These are phyloP conservation scores for Dorcus hopei DNA, from an alignment of 2,888 invertebrate genomes.

Conservation along the genomic window DNA sequence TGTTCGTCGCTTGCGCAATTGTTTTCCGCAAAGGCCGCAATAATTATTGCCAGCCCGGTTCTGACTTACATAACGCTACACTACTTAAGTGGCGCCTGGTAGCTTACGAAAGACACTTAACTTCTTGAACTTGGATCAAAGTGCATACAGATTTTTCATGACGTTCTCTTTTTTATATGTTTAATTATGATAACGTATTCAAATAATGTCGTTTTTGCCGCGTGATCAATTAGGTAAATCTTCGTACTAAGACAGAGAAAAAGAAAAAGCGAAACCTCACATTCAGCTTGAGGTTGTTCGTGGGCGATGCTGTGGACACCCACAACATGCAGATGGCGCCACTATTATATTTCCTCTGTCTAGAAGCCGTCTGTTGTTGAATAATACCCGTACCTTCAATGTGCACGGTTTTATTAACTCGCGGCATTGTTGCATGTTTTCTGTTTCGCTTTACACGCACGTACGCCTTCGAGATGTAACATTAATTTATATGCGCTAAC, in stretches of 20 bases:
- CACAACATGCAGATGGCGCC: conserved; percentile 29
- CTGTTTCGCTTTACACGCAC: too few relatives aligned
- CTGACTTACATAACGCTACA: conserved; percentile 8
- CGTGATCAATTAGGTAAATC: conserved; percentile 2
- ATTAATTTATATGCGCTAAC: too few relatives aligned
- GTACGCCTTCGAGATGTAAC: too few relatives aligned
- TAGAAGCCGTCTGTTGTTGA: conserved; percentile 30
- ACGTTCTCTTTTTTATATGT: conserved; percentile 6
- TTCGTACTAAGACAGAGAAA: not conserved
- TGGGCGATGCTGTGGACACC: conserved; percentile 30
- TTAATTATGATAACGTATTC: not conserved
- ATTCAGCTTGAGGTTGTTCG: conserved; percentile 11
- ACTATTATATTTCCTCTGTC: conserved; percentile 30
- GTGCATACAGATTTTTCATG: conserved; percentile 16
- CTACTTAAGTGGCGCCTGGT: conserved; percentile 25
- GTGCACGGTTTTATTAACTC: too few relatives aligned
- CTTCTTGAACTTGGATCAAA: conserved; percentile 26
- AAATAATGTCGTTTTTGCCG: not conserved
- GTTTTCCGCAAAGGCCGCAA: not conserved
- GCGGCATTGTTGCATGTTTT: too few relatives aligned
- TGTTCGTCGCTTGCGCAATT: conserved; percentile 19
- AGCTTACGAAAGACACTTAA: conserved; percentile 27
- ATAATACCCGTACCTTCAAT: conserved; percentile 21
- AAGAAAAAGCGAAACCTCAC: not conserved
- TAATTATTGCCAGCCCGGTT: conserved; percentile 2